phyloP scores from a whole-genome alignment of 2,113 vertebrate genomes.

The Condylura cristata region DNA sequence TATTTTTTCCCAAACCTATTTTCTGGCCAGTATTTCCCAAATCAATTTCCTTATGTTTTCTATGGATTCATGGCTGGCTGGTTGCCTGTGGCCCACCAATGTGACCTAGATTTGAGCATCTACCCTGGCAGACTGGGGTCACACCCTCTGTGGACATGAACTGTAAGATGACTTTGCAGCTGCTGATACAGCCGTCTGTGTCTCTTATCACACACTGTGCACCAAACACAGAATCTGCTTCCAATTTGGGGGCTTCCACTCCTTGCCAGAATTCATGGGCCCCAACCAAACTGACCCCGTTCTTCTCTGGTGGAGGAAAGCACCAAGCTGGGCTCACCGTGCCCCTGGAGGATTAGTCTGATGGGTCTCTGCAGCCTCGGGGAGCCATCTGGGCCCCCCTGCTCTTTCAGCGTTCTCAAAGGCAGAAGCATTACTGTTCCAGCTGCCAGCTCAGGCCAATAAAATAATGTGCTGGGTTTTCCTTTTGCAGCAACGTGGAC shows the following conservation, averaged over 20 bases:
- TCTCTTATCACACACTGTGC: neutral
- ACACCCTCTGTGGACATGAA: neutral
- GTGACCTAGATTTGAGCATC: neutral
- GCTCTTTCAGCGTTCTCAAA: neutral
- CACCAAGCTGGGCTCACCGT: neutral
- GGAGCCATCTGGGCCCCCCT: neutral
- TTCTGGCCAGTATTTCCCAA: neutral
- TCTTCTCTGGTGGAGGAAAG: neutral
- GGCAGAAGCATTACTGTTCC: neutral
- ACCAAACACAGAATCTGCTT: neutral
- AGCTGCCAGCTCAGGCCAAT: neutral
- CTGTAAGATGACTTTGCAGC: neutral
- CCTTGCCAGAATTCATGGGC: neutral
- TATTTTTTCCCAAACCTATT: too few relatives aligned
- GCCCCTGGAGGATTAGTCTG: neutral
- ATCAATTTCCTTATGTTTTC: neutral
- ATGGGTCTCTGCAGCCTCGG: neutral
- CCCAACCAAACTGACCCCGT: neutral
- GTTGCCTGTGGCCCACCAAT: neutral
- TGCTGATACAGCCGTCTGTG: neutral
- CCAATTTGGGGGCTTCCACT: neutral
- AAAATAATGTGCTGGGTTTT: neutral
- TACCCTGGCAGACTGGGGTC: neutral
- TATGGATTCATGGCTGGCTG: neutral
- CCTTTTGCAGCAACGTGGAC: too few relatives aligned